phyloP scores from a whole-genome alignment of 2,113 vertebrate species.

The Paramisgurnus dabryanus region DNA sequence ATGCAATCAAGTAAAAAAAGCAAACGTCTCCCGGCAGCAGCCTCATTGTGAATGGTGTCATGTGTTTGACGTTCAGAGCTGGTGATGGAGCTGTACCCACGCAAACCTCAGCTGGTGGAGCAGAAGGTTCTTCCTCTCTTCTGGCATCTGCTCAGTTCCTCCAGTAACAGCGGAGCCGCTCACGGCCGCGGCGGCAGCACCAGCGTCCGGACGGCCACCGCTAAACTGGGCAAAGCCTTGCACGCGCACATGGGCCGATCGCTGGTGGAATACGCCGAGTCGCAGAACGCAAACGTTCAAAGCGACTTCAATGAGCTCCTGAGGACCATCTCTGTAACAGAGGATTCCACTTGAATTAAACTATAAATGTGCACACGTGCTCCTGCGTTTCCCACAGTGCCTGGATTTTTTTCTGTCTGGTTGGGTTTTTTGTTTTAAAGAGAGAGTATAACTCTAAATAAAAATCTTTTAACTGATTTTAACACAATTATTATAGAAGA shows the following conservation, averaged over 20 bases:
- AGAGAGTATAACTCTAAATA: background rate
- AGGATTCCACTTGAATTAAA: background rate
- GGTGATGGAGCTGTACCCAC: constrained; percentile 82
- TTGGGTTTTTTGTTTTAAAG: too few species aligned
- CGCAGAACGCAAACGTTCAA: constrained; percentile 77
- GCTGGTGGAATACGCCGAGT: constrained; percentile 75
- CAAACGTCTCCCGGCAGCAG: too few species aligned
- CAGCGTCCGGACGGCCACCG: constrained; percentile 71
- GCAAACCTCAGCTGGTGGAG: constrained; percentile 85
- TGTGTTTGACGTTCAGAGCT: constrained; percentile 72
- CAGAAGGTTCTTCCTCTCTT: constrained; percentile 85
- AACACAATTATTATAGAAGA: background rate
- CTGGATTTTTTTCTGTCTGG: constrained; percentile 53
- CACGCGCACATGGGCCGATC: constrained; percentile 82
- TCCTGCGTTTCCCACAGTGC: constrained; percentile 71
- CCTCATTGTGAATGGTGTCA: too few species aligned
- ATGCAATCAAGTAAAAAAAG: background rate
- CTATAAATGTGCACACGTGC: constrained; percentile 42
- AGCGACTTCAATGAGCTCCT: constrained; percentile 81
- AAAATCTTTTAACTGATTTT: background rate
- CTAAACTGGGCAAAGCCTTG: constrained; percentile 81
- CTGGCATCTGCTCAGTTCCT: constrained; percentile 86
- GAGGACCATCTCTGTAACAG: constrained; percentile 55
- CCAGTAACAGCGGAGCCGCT: constrained; percentile 77
- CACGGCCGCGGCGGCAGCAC: constrained; percentile 80